phyloP scores from a whole-genome alignment of 2,888 invertebrate genomes.

The Coleophora flavipennella region DNA sequence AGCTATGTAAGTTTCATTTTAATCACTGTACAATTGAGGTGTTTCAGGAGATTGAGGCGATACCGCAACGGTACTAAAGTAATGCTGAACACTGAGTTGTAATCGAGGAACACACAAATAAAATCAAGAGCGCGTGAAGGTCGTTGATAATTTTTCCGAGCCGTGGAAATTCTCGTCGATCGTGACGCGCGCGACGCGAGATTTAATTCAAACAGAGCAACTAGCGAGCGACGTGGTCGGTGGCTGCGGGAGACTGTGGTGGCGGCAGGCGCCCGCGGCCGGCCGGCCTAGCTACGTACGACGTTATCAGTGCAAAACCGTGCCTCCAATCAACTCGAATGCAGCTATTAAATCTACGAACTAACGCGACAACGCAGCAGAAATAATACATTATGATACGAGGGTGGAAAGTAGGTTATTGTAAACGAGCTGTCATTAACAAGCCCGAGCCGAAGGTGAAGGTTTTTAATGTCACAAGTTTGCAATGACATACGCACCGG shows the following conservation, averaged over 20 bases:
- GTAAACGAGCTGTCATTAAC: too few relatives aligned
- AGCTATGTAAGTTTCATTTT: not conserved
- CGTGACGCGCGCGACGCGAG: constrained; percentile 11
- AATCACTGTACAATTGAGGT: not conserved
- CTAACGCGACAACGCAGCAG: not conserved
- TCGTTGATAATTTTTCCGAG: constrained; percentile 46
- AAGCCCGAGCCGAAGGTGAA: too few relatives aligned
- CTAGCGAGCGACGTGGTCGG: too few relatives aligned
- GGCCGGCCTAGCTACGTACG: not conserved
- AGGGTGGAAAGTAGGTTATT: too few relatives aligned
- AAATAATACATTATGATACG: too few relatives aligned
- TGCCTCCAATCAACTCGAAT: not conserved
- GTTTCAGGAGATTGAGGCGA: not conserved
- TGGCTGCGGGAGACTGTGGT: not conserved
- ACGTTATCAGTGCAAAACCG: constrained; percentile 8
- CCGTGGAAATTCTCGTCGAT: constrained; percentile 39
- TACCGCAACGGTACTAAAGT: not conserved
- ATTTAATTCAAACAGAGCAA: too few relatives aligned
- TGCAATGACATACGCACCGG: too few relatives aligned
- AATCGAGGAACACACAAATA: constrained; percentile 17
- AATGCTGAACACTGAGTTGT: not conserved
- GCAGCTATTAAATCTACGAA: not conserved
- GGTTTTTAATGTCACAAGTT: too few relatives aligned
- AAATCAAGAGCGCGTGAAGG: constrained; percentile 48
- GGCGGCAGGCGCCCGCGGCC: constrained; percentile 6